Conservation (phyloP, 2,888 invertebrate genomes). For the Saturnia japonica region DNA sequence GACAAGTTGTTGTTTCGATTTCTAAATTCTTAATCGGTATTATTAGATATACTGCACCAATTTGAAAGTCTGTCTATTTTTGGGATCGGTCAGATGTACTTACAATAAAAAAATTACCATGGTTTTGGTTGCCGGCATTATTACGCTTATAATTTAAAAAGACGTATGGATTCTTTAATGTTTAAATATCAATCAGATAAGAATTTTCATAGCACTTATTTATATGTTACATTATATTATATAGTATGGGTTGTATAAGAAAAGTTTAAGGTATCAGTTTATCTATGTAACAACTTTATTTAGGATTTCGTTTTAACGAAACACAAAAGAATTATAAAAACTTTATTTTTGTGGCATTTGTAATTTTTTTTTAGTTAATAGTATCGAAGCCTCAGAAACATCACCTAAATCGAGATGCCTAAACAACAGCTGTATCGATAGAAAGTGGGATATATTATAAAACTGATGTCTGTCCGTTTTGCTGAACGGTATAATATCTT, state of each 20-base stretch:
- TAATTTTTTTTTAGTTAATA: too few species aligned
- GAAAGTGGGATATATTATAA: neutral
- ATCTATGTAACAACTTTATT: neutral
- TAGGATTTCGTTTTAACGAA: neutral
- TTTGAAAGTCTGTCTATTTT: slow-evolving; percentile 13
- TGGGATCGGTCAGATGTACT: neutral
- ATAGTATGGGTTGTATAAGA: too few species aligned
- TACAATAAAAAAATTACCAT: neutral
- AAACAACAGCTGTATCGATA: neutral
- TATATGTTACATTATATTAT: too few species aligned
- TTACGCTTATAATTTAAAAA: neutral
- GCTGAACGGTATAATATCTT: too few species aligned
- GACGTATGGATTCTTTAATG: neutral
- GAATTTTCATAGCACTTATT: too few species aligned
- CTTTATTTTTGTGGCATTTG: neutral
- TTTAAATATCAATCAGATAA: neutral
- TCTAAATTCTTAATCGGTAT: slow-evolving; percentile 9
- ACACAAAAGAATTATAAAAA: neutral
- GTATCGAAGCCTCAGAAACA: neutral
- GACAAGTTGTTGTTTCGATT: slow-evolving; percentile 18
- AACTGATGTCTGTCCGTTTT: neutral
- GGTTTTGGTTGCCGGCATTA: neutral
- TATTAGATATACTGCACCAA: neutral
- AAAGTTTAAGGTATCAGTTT: neutral
- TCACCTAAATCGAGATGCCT: neutral